A percentile compares a stretch with the other conserved stretches of the same genome.
phyloP scores from a whole-genome alignment of 2,797 vertebrate species.

The Clarias pachynema region DNA sequence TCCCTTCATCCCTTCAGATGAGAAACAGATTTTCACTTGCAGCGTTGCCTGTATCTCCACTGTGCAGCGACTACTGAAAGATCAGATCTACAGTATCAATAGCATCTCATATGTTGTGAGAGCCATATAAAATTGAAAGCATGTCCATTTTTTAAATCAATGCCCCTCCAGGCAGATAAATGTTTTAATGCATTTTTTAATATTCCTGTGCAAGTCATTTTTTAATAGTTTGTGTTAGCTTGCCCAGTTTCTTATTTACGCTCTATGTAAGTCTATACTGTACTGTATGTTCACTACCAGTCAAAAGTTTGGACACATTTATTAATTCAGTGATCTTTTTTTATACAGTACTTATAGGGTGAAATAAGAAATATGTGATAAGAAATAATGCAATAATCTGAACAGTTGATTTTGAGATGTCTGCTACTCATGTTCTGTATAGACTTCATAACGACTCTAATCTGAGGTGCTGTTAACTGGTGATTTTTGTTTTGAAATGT shows the following conservation, averaged over 20 bases:
- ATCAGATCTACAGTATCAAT: slow-evolving; percentile 11
- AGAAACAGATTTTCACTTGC: slow-evolving; percentile 3
- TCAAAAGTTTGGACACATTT: too few relatives aligned
- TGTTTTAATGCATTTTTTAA: not conserved
- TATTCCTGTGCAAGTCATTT: not conserved
- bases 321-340: too few relatives aligned
- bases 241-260: not conserved
- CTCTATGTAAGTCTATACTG: not conserved
- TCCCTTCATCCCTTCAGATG: not conserved
- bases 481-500: too few relatives aligned
- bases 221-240: slow-evolving; percentile 1
- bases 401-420: too few relatives aligned
- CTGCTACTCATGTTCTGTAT: too few relatives aligned
- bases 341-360: too few relatives aligned
- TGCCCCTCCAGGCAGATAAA: not conserved
- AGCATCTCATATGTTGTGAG: not conserved
- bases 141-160: slow-evolving; percentile 9
- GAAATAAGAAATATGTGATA: too few relatives aligned
- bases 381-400: too few relatives aligned
- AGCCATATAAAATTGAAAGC: not conserved
- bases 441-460: too few relatives aligned
- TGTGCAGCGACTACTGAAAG: slow-evolving; percentile 1
- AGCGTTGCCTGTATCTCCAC: not conserved
- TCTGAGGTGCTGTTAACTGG: too few relatives aligned
- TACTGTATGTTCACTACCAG: too few relatives aligned